These are phyloP conservation scores for Actinia equina DNA, from an alignment of 64 coral and sea anemone genomes.

Conservation along the genomic window DNA sequence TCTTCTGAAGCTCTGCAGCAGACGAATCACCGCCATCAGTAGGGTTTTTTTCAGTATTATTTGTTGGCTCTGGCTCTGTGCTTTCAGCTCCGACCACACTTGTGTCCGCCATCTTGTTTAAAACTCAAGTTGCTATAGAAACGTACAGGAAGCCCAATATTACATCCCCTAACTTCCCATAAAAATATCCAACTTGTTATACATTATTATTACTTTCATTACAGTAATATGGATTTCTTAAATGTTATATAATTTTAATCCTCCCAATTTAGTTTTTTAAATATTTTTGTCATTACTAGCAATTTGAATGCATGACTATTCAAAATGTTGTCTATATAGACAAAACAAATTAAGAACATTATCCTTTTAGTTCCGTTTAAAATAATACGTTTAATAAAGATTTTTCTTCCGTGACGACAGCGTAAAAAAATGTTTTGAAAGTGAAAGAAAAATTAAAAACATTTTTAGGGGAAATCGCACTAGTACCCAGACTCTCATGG, in stretches of 20 bases:
- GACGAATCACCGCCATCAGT: constrained; percentile 63
- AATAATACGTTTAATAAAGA: no score
- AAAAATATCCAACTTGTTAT: no score
- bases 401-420: no score
- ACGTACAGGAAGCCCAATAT: constrained; percentile 5
- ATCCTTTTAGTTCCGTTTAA: neutral
- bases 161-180: no score
- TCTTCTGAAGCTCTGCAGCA: constrained; percentile 88
- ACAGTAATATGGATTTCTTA: no score
- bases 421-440: no score
- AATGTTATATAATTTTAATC: no score
- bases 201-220: no score
- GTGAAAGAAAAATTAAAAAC: neutral
- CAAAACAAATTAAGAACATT: neutral
- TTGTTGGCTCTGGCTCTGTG: constrained; percentile 28
- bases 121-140: constrained; percentile 47
- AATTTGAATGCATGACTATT: neutral
- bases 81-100: constrained; percentile 13
- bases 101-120: constrained; percentile 80
- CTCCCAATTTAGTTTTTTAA: no score
- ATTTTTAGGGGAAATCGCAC: neutral
- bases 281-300: no score
- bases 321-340: neutral
- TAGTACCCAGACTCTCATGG: neutral
- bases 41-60: constrained; percentile 43